Base-by-base conservation (phyloP, 2,888 invertebrate genomes). In the Dasypolia templi region DNA sequence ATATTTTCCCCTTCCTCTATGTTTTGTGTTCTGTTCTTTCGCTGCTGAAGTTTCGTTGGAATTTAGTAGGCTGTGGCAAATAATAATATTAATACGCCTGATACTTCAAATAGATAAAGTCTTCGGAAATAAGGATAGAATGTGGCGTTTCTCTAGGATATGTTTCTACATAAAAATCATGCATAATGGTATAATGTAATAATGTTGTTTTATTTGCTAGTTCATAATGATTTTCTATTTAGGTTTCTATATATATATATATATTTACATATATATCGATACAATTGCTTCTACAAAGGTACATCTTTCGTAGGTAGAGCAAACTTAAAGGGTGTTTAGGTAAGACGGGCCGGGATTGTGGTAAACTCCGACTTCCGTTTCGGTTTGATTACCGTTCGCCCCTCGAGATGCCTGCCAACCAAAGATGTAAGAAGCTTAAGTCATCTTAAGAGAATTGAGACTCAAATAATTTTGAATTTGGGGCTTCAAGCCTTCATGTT, bases 311-410 rank as follows among this genome's bases (percentile, higher is more conserved):
- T 85, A 85, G 90, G 89, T 87, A 69, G 63, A 91, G 87, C 88
- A 89, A 91, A 90, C 90, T 90, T 87, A 90, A 92, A 93, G 92
- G 94, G 91, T 93, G 93, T 92, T 94, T 93, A 94, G 92, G 93
- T 92, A 92, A 94, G 92, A 91, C 90, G 90, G 86, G 89, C 86
- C 88, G 90, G 92, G 92, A 93, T 94, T 94, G 93, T 90, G 92
- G 90, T 89, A 89, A 91, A 91, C 91, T 91, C 79, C 91, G 85
- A 87, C 90, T 90, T 90, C 91, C 92, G 92, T 87, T 88, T 89
- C 89, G 84, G 83, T 93, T 92, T 94, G 92, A 95, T 95, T 94
- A 94, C 94, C 92, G 91, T 93, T 93, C 91, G 91, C 92, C 93
- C 93, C 91, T 92, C 89, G 90, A 91, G 92, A 93, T 93, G 92